A percentile compares a stretch with the other conserved stretches of the same genome.
These are phyloP conservation scores for Troides oblongomaculatus DNA, from an alignment of 2,888 invertebrate genomes.

Conservation along the genomic window DNA sequence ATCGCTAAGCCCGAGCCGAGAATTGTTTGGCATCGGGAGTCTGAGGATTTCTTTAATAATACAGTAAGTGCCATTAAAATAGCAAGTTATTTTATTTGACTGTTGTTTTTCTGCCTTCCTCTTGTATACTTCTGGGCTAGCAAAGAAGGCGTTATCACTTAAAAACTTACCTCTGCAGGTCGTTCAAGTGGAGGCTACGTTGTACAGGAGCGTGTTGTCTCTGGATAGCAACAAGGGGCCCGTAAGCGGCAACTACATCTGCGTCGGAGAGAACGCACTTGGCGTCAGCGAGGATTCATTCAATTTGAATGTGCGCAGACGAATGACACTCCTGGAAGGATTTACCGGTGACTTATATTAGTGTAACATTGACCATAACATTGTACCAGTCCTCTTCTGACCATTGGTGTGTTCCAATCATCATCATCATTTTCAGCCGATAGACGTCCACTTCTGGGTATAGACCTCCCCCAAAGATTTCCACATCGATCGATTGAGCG, in stretches of 20 bases:
- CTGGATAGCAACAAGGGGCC: conserved; percentile 49
- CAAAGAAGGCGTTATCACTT: no score
- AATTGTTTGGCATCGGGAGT: conserved; percentile 60
- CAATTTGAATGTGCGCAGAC: conserved; percentile 46
- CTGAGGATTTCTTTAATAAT: conserved; percentile 54
- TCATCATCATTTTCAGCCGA: no score
- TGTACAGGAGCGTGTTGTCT: conserved; percentile 52
- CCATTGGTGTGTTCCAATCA: no score
- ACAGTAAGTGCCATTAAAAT: conserved; percentile 45
- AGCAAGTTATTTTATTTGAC: no score
- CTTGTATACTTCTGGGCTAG: no score
- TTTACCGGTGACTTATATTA: conserved; percentile 47
- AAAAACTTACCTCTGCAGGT: conserved; percentile 37
- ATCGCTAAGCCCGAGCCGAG: conserved; percentile 54
- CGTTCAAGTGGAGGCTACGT: conserved; percentile 38
- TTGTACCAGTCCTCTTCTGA: no score
- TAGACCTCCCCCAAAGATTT: no score
- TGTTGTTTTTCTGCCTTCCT: no score
- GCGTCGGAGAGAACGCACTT: conserved; percentile 60
- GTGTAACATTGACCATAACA: background rate
- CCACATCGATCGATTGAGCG: no score
- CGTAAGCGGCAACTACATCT: conserved; percentile 57
- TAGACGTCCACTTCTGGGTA: no score
- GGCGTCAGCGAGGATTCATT: conserved; percentile 56
- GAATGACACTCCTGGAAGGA: conserved; percentile 49